Evolutionary conservation across 2,113 vertebrate species (phyloP).

Genomic region (Zosterops japonicus): DNA sequence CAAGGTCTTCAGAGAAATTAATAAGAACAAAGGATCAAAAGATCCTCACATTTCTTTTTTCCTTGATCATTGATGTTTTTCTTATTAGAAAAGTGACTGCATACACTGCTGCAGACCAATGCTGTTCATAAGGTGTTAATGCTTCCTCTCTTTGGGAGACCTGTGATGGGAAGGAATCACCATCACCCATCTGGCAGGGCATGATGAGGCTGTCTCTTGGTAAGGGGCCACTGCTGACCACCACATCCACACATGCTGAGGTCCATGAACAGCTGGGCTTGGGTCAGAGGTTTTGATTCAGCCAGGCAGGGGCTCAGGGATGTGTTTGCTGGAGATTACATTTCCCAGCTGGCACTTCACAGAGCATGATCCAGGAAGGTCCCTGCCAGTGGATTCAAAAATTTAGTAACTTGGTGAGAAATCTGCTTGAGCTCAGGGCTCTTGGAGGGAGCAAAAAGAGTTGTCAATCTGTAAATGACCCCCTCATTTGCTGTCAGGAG

Average conservation of each 20-base stretch:
- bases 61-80: not conserved
- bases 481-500: not conserved
- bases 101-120: not conserved
- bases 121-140: not conserved
- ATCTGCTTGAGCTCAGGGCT: not conserved
- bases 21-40: not conserved
- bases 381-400: rapidly evolving
- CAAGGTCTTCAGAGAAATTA: not conserved
- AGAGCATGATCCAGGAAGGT: not conserved
- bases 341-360: not conserved
- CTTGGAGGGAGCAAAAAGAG: not conserved
- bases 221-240: not conserved
- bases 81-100: not conserved
- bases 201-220: not conserved
- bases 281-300: not conserved
- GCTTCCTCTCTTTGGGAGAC: not conserved
- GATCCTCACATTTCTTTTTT: not conserved
- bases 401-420: not conserved
- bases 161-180: not conserved
- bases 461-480: not conserved
- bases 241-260: rapidly evolving
- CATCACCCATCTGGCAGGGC: not conserved
- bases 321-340: not conserved
- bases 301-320: not conserved
- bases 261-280: not conserved